Conservation (phyloP, 1,140 invertebrate species). For the Trichoplusia ni region DNA sequence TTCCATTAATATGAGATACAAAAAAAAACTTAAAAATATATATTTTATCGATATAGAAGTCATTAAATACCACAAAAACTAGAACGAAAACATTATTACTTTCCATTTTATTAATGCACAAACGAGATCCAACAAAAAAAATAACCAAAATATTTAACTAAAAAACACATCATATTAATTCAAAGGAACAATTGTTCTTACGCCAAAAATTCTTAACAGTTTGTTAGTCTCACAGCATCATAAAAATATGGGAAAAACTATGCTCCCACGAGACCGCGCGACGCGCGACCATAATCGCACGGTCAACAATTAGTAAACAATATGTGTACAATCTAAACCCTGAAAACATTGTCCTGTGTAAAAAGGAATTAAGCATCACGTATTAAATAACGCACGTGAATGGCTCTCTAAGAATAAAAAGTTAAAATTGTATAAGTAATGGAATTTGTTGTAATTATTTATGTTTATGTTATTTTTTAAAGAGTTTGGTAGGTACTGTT, state of each 20-base stretch:
- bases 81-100: too few species aligned
- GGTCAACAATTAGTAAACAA: constrained; percentile 29
- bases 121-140: too few species aligned
- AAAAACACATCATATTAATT: background rate
- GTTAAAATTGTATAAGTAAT: background rate
- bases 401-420: background rate
- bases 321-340: constrained; percentile 25
- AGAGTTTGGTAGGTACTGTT: too few species aligned
- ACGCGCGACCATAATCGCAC: constrained; percentile 24
- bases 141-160: background rate
- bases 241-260: constrained; percentile 26
- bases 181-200: background rate
- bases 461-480: too few species aligned
- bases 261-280: constrained; percentile 17
- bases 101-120: too few species aligned
- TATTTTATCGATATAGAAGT: too few species aligned
- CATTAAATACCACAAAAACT: too few species aligned
- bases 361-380: constrained; percentile 18
- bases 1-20: too few species aligned
- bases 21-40: too few species aligned
- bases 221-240: constrained; percentile 22
- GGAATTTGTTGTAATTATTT: too few species aligned
- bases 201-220: constrained; percentile 19
- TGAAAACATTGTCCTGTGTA: constrained; percentile 19
- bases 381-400: background rate